Conservation (phyloP, 2,888 invertebrate species). For the Acleris laterana region DNA sequence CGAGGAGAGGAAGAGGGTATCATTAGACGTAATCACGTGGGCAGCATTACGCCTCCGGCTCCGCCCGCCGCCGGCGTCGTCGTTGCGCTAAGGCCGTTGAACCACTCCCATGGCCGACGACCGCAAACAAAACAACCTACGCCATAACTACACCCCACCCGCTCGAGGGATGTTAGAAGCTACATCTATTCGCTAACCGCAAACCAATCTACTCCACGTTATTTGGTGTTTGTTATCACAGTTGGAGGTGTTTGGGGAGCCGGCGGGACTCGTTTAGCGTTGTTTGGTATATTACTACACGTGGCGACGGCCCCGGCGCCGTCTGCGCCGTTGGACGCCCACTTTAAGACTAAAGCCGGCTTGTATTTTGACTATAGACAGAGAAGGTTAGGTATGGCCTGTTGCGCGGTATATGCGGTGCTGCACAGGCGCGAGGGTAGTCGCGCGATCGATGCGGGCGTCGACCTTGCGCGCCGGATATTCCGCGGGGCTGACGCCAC, state of each 20-base stretch:
- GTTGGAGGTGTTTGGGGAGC: slow-evolving; percentile 46
- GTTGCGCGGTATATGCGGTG: slow-evolving; percentile 57
- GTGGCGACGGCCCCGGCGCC: slow-evolving; percentile 61
- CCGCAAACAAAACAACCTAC: slow-evolving; percentile 44
- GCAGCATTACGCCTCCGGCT: background rate
- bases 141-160: slow-evolving; percentile 18
- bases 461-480: slow-evolving; percentile 66
- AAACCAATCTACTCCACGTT: slow-evolving; percentile 44
- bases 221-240: slow-evolving; percentile 65
- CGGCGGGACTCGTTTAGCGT: slow-evolving; percentile 33
- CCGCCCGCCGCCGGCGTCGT: slow-evolving; percentile 40
- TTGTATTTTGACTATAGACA: slow-evolving; percentile 60
- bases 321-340: slow-evolving; percentile 69
- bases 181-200: slow-evolving; percentile 18
- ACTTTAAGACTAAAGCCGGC: slow-evolving; percentile 64
- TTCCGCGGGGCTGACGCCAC: slow-evolving; percentile 36
- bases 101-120: slow-evolving; percentile 59
- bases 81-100: slow-evolving; percentile 52
- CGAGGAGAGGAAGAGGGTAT: slow-evolving; percentile 43
- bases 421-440: slow-evolving; percentile 56
- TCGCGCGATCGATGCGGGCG: slow-evolving; percentile 68
- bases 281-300: slow-evolving; percentile 33
- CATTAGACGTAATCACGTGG: slow-evolving; percentile 46
- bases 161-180: slow-evolving; percentile 18
- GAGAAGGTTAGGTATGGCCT: slow-evolving; percentile 58